These are phyloP conservation scores for Drosophila pseudotakahashii DNA, from an alignment of 2,888 invertebrate species.

Conservation along the genomic window DNA sequence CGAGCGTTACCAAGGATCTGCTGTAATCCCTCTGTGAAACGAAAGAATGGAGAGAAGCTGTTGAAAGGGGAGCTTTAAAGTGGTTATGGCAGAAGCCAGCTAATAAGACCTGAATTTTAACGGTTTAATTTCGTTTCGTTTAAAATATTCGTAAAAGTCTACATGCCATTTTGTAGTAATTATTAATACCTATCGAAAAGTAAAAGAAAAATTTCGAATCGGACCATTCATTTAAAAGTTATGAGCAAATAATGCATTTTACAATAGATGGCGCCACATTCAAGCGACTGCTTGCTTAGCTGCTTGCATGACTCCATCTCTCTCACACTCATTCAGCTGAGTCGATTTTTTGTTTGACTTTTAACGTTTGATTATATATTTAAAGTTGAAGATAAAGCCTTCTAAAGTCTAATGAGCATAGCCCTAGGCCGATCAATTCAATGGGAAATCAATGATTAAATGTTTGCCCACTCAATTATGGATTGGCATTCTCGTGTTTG, in stretches of 20 bases:
- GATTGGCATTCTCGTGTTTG: conserved; percentile 19
- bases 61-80: conserved; percentile 8
- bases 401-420: not conserved
- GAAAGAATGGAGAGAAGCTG: conserved; percentile 2
- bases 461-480: conserved; percentile 36
- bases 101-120: conserved; percentile 12
- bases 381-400: not conserved
- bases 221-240: too few species aligned
- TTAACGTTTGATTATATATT: not conserved
- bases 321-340: too few species aligned
- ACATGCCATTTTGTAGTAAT: too few species aligned
- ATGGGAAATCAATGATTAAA: conserved; percentile 18
- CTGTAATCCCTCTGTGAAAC: conserved; percentile 18
- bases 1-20: conserved; percentile 22
- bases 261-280: too few species aligned
- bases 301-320: too few species aligned
- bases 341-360: too few species aligned
- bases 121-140: not conserved
- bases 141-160: too few species aligned
- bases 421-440: conserved; percentile 6
- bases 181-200: too few species aligned
- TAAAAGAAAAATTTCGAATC: too few species aligned
- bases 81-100: conserved; percentile 5
- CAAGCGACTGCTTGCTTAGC: too few species aligned
- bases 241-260: too few species aligned